Evolutionary conservation across 1,140 invertebrate species (phyloP), one percentile per base, ranked within the genome.

Genomic region (Hyphantria cunea): DNA sequence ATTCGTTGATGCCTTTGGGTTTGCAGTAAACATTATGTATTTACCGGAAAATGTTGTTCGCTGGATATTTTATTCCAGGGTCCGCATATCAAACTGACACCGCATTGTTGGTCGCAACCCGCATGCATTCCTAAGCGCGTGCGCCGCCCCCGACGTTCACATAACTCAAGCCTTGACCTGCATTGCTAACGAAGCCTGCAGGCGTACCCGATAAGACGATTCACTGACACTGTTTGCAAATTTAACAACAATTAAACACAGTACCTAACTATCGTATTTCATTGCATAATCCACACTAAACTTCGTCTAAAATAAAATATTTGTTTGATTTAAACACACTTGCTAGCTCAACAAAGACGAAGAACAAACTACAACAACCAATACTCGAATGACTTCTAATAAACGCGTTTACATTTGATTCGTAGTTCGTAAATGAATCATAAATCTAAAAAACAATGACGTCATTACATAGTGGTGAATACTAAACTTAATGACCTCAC

Each of bases 111-210:
- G n/a, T 31, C 31, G 10, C 55, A 33, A 52, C 53, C 44, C 10
- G 32, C 49, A 13, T 54, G 66, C 63, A 72, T 75, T 65, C 69
- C 67, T 65, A 58, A 37, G 67, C 55, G 64, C 64, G 60, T 52
- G 51, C 61, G 51, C 56, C 39, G 47, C 54, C 65, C 32, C 64
- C 34, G 48, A 66, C 65, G 63, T 53, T 70, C 69, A 75, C 74
- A 77, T 78, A 76, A 80, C 45, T 66, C 58, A 73, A 72, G 72
- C 78, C 81, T 84, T 82, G 81, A 77, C 81, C 79, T 69, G 77
- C 74, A 80, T 82, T 66, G 70, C 59, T 72, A 80, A 76, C 73
- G 72, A 78, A 72, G 72, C 70, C 66, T 70, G 58, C 66, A 67
- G 58, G 63, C 60, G 48, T 58, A 64, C 44, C 51, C 52, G 51